These are phyloP conservation scores for Gymnogyps californianus DNA, from an alignment of 2,113 vertebrate genomes.

Conservation along the genomic window DNA sequence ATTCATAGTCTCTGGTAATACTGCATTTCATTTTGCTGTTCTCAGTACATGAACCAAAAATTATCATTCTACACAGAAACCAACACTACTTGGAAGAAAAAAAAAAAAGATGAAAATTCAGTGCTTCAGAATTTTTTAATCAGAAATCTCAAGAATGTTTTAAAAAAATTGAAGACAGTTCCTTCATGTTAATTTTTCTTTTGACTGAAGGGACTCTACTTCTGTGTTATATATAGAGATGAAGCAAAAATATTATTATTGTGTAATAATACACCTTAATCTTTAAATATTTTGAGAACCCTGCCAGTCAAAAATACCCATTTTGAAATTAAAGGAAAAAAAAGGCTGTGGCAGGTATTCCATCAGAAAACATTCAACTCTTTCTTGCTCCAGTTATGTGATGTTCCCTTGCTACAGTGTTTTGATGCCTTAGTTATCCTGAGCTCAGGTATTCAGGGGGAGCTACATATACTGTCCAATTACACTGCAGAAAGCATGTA, in stretches of 20 bases:
- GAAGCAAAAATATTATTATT: not conserved
- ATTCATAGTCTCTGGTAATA: not conserved
- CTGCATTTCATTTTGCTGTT: not conserved
- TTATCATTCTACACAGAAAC: not conserved
- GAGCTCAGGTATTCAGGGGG: not conserved
- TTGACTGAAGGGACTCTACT: not conserved
- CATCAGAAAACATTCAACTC: not conserved
- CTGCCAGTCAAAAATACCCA: not conserved
- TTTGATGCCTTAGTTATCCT: not conserved
- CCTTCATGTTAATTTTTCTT: not conserved
- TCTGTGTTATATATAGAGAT: not conserved
- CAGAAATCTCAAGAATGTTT: not conserved
- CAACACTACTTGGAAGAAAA: not conserved
- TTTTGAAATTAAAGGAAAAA: not conserved
- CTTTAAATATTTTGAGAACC: not conserved
- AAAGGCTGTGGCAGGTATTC: not conserved
- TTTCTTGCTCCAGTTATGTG: not conserved
- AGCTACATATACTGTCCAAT: not conserved
- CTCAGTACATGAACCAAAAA: not conserved
- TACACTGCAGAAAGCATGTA: not conserved
- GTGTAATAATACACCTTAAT: not conserved
- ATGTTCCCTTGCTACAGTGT: not conserved
- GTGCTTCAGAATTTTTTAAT: not conserved
- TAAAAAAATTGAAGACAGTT: not conserved
- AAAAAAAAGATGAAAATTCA: not conserved